Base-by-base conservation (phyloP, 2,888 invertebrate species). In the Ceriagrion tenellum region DNA sequence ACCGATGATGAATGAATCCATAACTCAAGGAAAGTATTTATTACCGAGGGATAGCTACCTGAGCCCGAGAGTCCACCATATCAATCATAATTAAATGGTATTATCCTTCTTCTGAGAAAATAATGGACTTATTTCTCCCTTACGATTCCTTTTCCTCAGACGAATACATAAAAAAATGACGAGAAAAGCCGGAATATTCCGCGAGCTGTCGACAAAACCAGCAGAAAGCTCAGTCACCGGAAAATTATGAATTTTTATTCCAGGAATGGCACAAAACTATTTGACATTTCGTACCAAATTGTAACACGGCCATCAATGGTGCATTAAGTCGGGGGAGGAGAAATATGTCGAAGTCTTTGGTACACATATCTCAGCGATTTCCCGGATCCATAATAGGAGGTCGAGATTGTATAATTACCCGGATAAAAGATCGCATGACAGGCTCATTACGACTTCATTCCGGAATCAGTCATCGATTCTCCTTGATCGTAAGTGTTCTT, bases 71-170 rank as follows among this genome's bases (percentile, higher is more conserved):
- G 74, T n/a, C 89, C 93, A 63, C 93, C 40, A 23, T 47, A 93
- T 93, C 93, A 93, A 93, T 93, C 93, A 93, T 69, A 93, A 93
- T 93, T 93, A 93, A 63, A 63, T 47, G 47, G 69, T 69, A 93
- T 69, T 69, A 69, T 93, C 89, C 47, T 16, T n/a, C 55, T 35
- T 35, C 81, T 13, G 35, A 81, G 81, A 35, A 81, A 81, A 35
- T 81, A 35, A 35, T 81, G 35, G 81, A 81, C 35, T 81, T 35
- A 81, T 81, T 81, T 81, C 81, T 81, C 4, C 81, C 26, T 35
- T 26, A 13, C 30, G 18, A 81, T 81, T 35, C 81, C 35, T 18
- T 81, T 30, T 16, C 30, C 35, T 13, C 26, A 12, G 13, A 81
- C 81, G 26, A 81, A 81, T 18, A 35, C 81, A 59, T 20, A 69